Base-by-base conservation (phyloP, 2,888 invertebrate species). In the Perdita meconis region DNA sequence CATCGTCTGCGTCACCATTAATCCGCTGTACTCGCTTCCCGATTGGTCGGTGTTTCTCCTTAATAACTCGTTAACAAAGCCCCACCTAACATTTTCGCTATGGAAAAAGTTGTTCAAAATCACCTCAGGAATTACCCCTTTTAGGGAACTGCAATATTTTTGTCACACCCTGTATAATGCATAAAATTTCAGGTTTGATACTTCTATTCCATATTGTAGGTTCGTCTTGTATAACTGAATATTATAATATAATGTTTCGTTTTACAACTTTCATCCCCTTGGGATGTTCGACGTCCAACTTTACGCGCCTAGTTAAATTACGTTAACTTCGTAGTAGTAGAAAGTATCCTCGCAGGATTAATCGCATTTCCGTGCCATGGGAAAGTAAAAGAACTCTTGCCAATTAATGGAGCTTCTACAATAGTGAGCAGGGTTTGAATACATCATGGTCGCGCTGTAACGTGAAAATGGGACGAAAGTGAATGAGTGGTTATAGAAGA, bases 341-440 rank as follows among this genome's bases (percentile, higher is more conserved):
- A 16, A 40, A 19, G 38, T 64, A 76, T 79, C 53, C 64, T 47
- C 80, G 10, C n/a, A 16, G 67, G 50, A 76, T 71, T 82, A 79
- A 61, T 55, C 38, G 51, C 26, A 38, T 36, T 65, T 64, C 51
- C 57, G 61, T 71, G 40, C 57, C 63, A 53, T 13, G 24, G 38
- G 47, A 30, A 51, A 69, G 69, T 64, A 36, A 70, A 70, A 68
- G 80, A 76, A 82, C 61, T 61, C 30, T 64, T 56, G 42, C 65
- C n/a, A 61, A 82, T 80, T 79, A 76, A 67, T 53, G 60, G 44
- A 82, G 51, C 50, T 78, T 38, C 63, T 59, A 22, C 16, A 51
- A 44, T n/a, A 19, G 16, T 8, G 10, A 26, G 12, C 40, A 68
- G 6, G 19, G n/a, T 24, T 24, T 13, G 47, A 3, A 2, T 13